Base-by-base conservation (phyloP, 2,113 vertebrate genomes). In the Pipa parva region DNA sequence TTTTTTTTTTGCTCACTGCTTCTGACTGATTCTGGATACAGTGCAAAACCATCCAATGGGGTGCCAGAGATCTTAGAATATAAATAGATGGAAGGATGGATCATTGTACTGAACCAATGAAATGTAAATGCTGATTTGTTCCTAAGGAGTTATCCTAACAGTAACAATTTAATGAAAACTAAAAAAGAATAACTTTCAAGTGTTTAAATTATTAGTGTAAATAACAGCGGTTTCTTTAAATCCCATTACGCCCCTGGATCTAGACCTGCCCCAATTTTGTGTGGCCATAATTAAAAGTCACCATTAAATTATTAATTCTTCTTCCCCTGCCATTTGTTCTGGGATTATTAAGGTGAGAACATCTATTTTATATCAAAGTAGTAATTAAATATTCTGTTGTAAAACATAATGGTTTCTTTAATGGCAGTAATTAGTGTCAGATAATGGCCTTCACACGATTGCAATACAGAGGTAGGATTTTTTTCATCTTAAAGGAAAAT, bases 361-460 rank as follows among this genome's bases (percentile, higher is more conserved):
- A 21, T 64, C 25, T 37, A 24, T 55, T 56, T 56, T n/a, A 51
- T 56, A 55, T 45, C n/a, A 64, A 25, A 25, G n/a, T 56, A 64
- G 42, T 56, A 56, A 64, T 56, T 45, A 55, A 64, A 64, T 56
- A 55, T 45, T 31, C 49, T 7, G 20, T 51, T 63, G 22, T 63
- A 55, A 45, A 25, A 64, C 25, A 55, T 45, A 64, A 64, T 56
- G 50, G 50, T 5, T 55, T 18, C 13, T 42, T 64, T 24, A 64
- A 55, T 45, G 51, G 42, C 51, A 55, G 29, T 15, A 37, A 18
- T 58, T 37, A 37, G 56, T 22, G 8, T 7, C 46, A 36, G 31
- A 22, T 42, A 55, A 24, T 21, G 25, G 13, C 63, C 36, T 45
- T 21, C 36, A 28, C 27, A 24, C 51, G 56, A 42, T n/a, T 6